Base-by-base conservation (phyloP, 2,888 invertebrate genomes). In the Lacanobia wlatinum region DNA sequence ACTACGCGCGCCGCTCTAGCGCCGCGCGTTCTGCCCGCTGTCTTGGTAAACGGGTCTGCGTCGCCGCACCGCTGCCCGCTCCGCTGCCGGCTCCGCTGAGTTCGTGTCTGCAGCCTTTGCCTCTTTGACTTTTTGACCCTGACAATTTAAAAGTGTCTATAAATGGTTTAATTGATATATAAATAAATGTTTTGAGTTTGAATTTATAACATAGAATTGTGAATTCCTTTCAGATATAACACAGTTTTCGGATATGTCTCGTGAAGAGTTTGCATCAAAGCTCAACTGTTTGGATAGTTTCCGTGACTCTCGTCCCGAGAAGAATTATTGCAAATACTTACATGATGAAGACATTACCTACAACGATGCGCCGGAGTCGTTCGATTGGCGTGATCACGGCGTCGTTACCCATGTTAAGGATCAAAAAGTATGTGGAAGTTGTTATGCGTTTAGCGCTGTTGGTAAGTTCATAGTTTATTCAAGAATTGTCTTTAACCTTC, bases 331-430 rank as follows among this genome's bases (percentile, higher is more conserved):
- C n/a, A 12, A 4, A 34, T 18, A 1, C 4, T 2, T 50, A 0
- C 0, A n/a, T 46, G 82, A 78, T n/a, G 0, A 28, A 1, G 70
- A 83, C 34, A 61, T 84, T 16, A 18, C 28, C 0, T 21, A 23
- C 14, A 60, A 23, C 0, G 56, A 90, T 53, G 81, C 78, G 3
- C 84, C 88, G 0, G 84, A 85, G 5, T 64, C 73, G 0, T 84
- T 86, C 3, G 98, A 98, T 90, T 98, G 98, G 98, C 97, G 98
- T 79, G 83, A 93, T 3, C 90, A 97, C 55, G 98, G 98, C 9
- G 98, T 97, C 28, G 98, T 98, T 2, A 98, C 98, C 1, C 95
- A 94, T 0, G 96, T 98, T 23, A 98, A 98, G 90, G 96, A 98
- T 93, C 98, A 98, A 95, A 97, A 97, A 28, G 92, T 92, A 64